Conservation (phyloP, 92 coral and sea anemone species). For the Phenganax subtilis region DNA sequence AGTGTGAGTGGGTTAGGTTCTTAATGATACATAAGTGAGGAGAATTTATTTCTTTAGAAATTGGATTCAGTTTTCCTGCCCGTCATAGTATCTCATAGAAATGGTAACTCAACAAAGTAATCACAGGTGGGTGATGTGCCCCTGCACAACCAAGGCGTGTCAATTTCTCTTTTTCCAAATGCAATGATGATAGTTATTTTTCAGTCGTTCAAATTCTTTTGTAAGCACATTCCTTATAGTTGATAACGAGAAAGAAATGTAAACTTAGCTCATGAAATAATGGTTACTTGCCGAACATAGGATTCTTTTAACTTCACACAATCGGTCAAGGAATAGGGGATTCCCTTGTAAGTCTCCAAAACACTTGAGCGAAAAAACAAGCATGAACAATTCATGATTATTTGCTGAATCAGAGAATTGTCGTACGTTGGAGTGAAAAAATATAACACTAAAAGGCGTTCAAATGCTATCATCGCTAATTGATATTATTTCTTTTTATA, state of each 20-base stretch:
- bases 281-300: conserved; percentile 11
- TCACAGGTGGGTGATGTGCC: conserved; percentile 20
- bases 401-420: no score
- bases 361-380: neutral
- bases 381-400: no score
- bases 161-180: neutral
- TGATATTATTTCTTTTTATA: no score
- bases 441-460: no score
- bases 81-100: conserved; percentile 3
- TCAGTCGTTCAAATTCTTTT: conserved; percentile 13
- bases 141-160: conserved; percentile 19
- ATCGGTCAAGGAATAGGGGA: neutral
- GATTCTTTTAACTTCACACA: conserved; percentile 4
- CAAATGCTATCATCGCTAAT: no score
- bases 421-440: no score
- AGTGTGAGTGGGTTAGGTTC: neutral
- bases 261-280: no score
- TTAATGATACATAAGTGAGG: neutral
- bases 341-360: neutral
- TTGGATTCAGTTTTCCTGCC: conserved; percentile 1
- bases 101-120: conserved; percentile 11
- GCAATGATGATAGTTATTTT: conserved; percentile 1
- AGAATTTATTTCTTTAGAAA: no score
- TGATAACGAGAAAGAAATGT: neutral
- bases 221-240: conserved; percentile 13